phyloP scores from a whole-genome alignment of 2,797 vertebrate genomes.

The Nasua narica region DNA sequence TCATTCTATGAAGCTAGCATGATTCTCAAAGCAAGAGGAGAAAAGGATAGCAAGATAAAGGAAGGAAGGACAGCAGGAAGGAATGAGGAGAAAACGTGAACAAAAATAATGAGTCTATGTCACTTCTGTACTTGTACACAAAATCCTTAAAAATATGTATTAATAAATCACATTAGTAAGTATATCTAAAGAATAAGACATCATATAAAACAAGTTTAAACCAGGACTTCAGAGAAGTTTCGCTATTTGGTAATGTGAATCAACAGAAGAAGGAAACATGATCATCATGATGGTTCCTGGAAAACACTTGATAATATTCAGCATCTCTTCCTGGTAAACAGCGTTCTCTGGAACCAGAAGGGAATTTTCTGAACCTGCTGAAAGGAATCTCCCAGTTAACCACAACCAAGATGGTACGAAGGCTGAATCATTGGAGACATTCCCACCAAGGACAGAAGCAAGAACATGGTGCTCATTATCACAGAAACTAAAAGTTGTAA shows the following conservation, averaged over 20 bases:
- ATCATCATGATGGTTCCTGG: not conserved
- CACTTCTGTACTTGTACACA: not conserved
- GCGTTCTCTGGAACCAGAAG: constrained; percentile 20
- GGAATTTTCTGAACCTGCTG: not conserved
- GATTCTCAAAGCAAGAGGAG: not conserved
- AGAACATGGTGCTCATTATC: not conserved
- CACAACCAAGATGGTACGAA: not conserved
- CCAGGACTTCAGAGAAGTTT: not conserved
- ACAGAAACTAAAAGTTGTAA: not conserved
- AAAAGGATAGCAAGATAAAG: not conserved
- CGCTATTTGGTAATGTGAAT: not conserved
- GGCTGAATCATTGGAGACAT: not conserved
- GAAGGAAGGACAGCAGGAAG: too few relatives aligned
- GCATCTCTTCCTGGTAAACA: not conserved
- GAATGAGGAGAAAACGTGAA: not conserved
- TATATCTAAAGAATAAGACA: not conserved
- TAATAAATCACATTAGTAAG: not conserved
- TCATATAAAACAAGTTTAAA: not conserved
- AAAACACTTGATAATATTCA: not conserved
- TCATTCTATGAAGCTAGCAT: not conserved
- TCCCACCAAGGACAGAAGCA: not conserved
- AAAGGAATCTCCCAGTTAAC: not conserved
- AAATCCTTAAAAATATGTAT: not conserved
- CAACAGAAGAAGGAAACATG: not conserved
- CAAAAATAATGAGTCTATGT: not conserved